Percentiles rank a stretch among this genome's conserved stretches.
phyloP scores from a whole-genome alignment of 2,797 vertebrate species.

The Intellagama lesueurii region DNA sequence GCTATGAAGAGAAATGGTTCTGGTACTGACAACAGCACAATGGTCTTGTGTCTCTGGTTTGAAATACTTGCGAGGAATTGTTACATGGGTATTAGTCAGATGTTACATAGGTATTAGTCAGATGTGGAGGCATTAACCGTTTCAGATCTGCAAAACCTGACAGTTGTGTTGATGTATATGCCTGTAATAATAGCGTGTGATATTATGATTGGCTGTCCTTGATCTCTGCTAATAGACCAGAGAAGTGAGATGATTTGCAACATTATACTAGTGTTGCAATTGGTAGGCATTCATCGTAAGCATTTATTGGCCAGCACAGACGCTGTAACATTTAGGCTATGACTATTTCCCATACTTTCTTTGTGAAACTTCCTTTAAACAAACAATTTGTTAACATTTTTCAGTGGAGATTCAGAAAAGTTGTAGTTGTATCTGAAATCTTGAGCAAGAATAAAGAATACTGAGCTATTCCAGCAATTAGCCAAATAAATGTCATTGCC shows the following conservation, averaged over 20 bases:
- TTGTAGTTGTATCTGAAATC: background rate
- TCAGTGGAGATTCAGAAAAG: background rate
- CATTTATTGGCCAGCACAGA: background rate
- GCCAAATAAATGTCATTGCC: constrained; percentile 10
- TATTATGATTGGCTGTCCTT: background rate
- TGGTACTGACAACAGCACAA: background rate
- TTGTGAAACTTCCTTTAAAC: background rate
- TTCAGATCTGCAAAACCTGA: background rate
- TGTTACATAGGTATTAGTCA: background rate
- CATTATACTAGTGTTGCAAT: background rate
- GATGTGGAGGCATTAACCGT: background rate
- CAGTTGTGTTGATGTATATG: background rate
- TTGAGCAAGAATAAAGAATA: background rate
- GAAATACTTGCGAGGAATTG: background rate
- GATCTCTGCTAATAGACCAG: background rate
- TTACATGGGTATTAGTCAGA: background rate
- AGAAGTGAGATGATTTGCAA: background rate
- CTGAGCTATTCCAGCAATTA: background rate
- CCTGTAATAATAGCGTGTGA: background rate
- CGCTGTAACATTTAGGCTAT: background rate
- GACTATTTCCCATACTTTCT: background rate
- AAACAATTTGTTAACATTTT: background rate
- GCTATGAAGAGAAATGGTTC: background rate
- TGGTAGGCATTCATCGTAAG: background rate
- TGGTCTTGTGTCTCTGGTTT: background rate